phyloP scores from a whole-genome alignment of 2,113 vertebrate species.

The Macroglossus sobrinus region DNA sequence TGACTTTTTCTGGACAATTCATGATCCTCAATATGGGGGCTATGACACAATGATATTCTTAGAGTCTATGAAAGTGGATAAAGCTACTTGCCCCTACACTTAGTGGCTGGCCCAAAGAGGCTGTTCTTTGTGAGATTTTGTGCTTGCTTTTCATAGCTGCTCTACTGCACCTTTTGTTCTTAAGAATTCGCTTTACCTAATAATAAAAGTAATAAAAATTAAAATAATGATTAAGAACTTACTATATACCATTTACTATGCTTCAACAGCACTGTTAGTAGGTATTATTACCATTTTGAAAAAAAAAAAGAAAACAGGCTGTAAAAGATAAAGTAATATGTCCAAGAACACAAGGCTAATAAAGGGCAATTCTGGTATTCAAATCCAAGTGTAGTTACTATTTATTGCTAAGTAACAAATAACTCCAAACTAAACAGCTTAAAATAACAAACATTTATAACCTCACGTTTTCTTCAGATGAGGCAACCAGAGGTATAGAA shows the following conservation, averaged over 20 bases:
- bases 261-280: not conserved
- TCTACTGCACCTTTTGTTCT: not conserved
- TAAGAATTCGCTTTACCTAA: not conserved
- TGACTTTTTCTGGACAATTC: not conserved
- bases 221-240: not conserved
- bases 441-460: not conserved
- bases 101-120: not conserved
- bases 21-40: not conserved
- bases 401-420: not conserved
- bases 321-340: not conserved
- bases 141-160: not conserved
- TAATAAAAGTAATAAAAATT: not conserved
- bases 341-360: not conserved
- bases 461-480: not conserved
- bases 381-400: not conserved
- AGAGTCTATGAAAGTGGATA: not conserved
- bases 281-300: not conserved
- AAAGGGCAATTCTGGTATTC: not conserved
- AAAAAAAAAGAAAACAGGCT: not conserved
- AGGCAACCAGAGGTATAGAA: not conserved
- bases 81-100: not conserved
- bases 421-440: not conserved
- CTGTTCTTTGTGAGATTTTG: not conserved
- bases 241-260: not conserved
- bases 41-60: not conserved